Evolutionary conservation across 2,797 vertebrate species (phyloP).

Genomic region (Chaunax sp.): DNA sequence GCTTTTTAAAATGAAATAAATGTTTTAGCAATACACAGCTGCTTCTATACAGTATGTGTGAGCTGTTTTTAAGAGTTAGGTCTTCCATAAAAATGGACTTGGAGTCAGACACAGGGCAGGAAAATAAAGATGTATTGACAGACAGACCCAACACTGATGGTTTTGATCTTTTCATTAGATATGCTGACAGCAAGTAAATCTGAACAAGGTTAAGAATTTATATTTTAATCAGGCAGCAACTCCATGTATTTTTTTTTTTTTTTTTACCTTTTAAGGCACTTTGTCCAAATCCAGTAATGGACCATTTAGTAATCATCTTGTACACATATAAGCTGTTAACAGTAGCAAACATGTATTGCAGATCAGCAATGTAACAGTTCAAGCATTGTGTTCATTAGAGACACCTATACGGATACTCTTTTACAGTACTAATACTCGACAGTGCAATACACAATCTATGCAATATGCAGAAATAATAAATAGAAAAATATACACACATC

Average conservation of each 20-base stretch:
- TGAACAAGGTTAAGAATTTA: background rate
- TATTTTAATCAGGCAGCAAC: background rate
- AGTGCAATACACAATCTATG: background rate
- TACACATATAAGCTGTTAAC: background rate
- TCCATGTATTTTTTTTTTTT: background rate
- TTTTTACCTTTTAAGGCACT: conserved; percentile 19
- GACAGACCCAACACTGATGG: background rate
- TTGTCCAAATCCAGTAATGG: background rate
- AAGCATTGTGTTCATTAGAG: background rate
- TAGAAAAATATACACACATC: conserved; percentile 5
- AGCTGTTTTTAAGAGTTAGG: too few species aligned
- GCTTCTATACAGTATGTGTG: background rate
- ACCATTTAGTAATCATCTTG: background rate
- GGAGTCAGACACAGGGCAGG: background rate
- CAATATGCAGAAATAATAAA: background rate
- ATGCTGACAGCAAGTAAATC: background rate
- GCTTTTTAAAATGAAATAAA: background rate
- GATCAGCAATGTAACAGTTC: background rate
- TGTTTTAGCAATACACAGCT: background rate
- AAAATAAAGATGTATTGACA: background rate
- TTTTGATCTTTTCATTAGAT: background rate
- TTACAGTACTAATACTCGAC: background rate
- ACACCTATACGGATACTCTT: background rate
- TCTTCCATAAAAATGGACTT: too few species aligned
- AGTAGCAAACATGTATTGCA: background rate